Evolutionary conservation across 1,140 invertebrate species (phyloP).

Genomic region (Heliconius melpomene): DNA sequence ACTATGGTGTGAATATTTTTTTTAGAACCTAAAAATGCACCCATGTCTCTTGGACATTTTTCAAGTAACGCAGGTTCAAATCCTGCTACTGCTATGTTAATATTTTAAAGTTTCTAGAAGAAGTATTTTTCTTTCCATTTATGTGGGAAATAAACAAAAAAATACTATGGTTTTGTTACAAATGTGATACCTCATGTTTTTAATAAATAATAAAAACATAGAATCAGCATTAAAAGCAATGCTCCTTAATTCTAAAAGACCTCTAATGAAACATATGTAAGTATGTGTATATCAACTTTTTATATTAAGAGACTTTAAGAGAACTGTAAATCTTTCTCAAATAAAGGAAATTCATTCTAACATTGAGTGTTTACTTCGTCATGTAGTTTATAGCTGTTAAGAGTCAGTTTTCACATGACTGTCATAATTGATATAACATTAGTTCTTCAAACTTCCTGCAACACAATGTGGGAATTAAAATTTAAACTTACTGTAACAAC

Average conservation of each 20-base stretch:
- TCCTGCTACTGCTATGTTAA: no score
- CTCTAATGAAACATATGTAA: not conserved
- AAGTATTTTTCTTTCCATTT: no score
- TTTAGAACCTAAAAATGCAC: no score
- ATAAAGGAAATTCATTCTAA: not conserved
- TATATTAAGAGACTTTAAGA: not conserved
- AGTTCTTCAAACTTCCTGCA: slow-evolving; percentile 35
- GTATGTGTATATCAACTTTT: not conserved
- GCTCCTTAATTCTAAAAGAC: not conserved
- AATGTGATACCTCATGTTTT: no score
- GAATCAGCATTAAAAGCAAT: no score
- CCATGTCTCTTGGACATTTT: no score
- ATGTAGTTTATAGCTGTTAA: not conserved
- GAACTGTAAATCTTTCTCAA: not conserved
- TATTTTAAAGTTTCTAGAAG: no score
- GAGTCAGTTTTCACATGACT: slow-evolving; percentile 33
- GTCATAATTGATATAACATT: slow-evolving; percentile 46
- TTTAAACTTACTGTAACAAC: not conserved
- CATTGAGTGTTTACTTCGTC: not conserved
- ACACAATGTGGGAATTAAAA: slow-evolving; percentile 1
- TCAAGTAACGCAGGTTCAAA: no score
- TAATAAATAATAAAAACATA: no score
- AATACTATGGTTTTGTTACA: no score
- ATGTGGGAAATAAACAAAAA: no score
- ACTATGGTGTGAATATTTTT: no score